Conservation (phyloP, 2,888 invertebrate species). For the Apamea crenata region DNA sequence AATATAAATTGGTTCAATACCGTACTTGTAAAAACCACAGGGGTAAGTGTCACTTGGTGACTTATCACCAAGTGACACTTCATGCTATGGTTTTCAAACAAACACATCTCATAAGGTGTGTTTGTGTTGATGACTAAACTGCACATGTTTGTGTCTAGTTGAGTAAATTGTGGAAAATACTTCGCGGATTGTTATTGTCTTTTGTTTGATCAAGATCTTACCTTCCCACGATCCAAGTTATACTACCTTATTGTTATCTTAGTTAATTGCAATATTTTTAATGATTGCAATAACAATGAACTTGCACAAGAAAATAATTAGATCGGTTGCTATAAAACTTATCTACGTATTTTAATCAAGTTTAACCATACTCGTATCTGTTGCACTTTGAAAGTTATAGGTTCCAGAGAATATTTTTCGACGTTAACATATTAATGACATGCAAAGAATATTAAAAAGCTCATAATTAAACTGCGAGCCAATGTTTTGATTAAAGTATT, state of each 20-base stretch:
- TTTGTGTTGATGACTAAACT: constrained; percentile 23
- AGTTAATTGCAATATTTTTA: constrained; percentile 12
- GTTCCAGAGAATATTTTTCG: background rate
- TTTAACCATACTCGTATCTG: background rate
- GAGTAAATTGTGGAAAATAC: constrained; percentile 9
- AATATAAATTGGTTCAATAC: background rate
- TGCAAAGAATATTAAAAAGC: background rate
- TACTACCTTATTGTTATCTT: constrained; percentile 1
- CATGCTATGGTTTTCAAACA: background rate
- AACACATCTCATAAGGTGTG: background rate
- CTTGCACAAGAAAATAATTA: constrained; percentile 20
- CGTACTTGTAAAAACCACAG: background rate
- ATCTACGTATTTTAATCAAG: background rate
- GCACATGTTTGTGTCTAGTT: background rate
- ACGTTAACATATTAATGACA: background rate
- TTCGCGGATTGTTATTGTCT: constrained; percentile 27
- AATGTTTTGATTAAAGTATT: constrained; percentile 3
- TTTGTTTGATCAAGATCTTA: constrained; percentile 43
- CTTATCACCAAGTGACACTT: background rate
- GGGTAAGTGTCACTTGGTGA: background rate
- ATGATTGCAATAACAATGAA: constrained; percentile 32
- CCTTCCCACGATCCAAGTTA: constrained; percentile 46
- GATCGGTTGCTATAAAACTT: constrained; percentile 1
- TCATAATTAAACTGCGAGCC: background rate
- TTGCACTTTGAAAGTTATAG: background rate